These are phyloP conservation scores for Trichonephila inaurata DNA, from an alignment of 1,140 invertebrate genomes.

Conservation along the genomic window DNA sequence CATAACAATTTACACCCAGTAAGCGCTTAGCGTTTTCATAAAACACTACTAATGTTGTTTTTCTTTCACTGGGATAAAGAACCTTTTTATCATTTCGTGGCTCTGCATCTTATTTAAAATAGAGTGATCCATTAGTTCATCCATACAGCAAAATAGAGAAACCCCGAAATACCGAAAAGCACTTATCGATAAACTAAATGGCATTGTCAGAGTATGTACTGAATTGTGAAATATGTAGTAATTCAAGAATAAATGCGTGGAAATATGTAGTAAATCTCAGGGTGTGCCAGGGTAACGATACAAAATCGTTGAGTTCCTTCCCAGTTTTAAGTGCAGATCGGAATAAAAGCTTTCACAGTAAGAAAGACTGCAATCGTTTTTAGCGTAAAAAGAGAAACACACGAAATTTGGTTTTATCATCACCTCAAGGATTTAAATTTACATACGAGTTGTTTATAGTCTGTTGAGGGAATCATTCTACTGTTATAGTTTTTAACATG, in stretches of 20 bases:
- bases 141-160: not conserved
- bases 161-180: constrained; percentile 16
- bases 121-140: constrained; percentile 52
- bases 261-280: constrained; percentile 50
- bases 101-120: constrained; percentile 39
- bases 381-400: not conserved
- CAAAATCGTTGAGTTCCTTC: constrained; percentile 14
- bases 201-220: constrained; percentile 45
- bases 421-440: not conserved
- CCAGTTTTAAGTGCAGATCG: not conserved
- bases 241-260: constrained; percentile 55
- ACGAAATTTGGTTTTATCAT: not conserved
- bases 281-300: constrained; percentile 7
- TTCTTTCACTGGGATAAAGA: constrained; percentile 36
- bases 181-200: constrained; percentile 57
- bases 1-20: not conserved
- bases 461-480: too few species aligned
- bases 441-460: not conserved
- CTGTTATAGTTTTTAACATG: too few species aligned
- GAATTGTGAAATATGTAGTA: constrained; percentile 64
- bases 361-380: constrained; percentile 21
- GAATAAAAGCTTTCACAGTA: not conserved
- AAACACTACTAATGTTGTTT: constrained; percentile 1
- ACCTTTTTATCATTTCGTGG: constrained; percentile 41
- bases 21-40: not conserved